phyloP scores from a whole-genome alignment of 1,140 invertebrate species.

The Drosophila paulistorum region DNA sequence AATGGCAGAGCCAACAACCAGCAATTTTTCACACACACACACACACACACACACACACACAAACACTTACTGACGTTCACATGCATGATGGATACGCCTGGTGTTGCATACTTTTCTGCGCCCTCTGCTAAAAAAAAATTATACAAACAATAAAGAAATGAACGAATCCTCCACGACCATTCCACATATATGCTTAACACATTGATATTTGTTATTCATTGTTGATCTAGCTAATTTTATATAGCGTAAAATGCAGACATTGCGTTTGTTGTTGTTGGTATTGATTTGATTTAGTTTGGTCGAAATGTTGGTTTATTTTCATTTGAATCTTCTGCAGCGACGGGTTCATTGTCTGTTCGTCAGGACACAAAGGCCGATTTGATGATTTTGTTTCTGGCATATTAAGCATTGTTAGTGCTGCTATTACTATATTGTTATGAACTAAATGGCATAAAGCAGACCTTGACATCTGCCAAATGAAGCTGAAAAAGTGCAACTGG shows the following conservation, averaged over 20 bases:
- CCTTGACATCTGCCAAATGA: slow-evolving; percentile 55
- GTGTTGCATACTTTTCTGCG: slow-evolving; percentile 60
- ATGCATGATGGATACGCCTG: slow-evolving; percentile 36
- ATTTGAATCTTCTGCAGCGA: slow-evolving; percentile 9
- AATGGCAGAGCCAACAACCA: slow-evolving; percentile 58
- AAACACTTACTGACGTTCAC: background rate
- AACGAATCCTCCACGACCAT: slow-evolving; percentile 13
- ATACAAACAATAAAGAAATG: slow-evolving; percentile 10
- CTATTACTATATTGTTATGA: slow-evolving; percentile 27
- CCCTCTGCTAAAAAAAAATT: slow-evolving; percentile 14
- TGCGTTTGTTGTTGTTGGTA: slow-evolving; percentile 27
- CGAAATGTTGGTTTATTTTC: background rate
- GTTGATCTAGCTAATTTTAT: slow-evolving; percentile 58
- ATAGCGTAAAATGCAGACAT: background rate
- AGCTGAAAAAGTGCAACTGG: slow-evolving; percentile 72
- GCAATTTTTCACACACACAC: slow-evolving; percentile 52
- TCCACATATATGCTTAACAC: slow-evolving; percentile 13
- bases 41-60: background rate
- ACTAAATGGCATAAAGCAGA: slow-evolving; percentile 40
- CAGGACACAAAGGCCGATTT: slow-evolving; percentile 41
- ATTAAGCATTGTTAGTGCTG: slow-evolving; percentile 35
- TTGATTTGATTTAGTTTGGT: slow-evolving; percentile 5
- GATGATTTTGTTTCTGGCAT: slow-evolving; percentile 42
- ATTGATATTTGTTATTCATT: slow-evolving; percentile 9
- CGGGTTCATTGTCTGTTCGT: slow-evolving; percentile 42